Evolutionary conservation across 64 coral and sea anemone genomes (phyloP), one percentile per base, ranked within the genome.

Genomic region (Stylophora pistillata): DNA sequence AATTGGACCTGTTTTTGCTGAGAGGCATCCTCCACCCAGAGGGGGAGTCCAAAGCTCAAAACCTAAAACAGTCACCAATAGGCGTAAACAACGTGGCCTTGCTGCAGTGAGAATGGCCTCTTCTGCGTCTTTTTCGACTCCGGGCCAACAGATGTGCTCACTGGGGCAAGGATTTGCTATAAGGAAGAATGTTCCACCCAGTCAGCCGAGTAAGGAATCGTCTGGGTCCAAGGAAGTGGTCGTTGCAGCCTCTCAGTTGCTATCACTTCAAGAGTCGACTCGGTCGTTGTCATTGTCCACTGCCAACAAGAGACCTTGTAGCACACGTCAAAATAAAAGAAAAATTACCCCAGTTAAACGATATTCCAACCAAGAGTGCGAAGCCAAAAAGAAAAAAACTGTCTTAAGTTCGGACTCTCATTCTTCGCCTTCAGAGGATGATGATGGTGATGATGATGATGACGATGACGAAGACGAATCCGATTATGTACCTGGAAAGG

Each of bases 81-180:
- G 65, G 69, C 80, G 80, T 14, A 84, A 70, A 37, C 62, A 63
- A 20, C 78, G 58, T 25, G 80, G 80, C 34, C 65, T 84, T 27
- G 80, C 80, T 28, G 80, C 80, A 47, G 80, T 84, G 20, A 84
- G 80, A 47, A 84, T 84, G 80, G 80, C 80, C 53, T 84, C 80
- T 11, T 69, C 80, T 10, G 33, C 80, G 21, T 84, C 80, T 10
- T 33, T 84, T 41, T 27, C 80, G 1, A 84, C 80, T 25, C 80
- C 80, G 13, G 80, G 60, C 33, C 80, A 84, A 14, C 80, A 84
- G 32, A 52, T 84, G 60, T 68, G 60, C 16, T 69, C 62, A 63
- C 21, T 84, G 20, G 80, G 61, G 14, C 31, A 84, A 21, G 32
- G 80, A 7, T 53, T 21, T 27, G 80, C 80, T 26, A 84, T 84